phyloP scores from a whole-genome alignment of 37 sponge, comb jelly and placozoan species.

The Diacarnus erythraeanus region DNA sequence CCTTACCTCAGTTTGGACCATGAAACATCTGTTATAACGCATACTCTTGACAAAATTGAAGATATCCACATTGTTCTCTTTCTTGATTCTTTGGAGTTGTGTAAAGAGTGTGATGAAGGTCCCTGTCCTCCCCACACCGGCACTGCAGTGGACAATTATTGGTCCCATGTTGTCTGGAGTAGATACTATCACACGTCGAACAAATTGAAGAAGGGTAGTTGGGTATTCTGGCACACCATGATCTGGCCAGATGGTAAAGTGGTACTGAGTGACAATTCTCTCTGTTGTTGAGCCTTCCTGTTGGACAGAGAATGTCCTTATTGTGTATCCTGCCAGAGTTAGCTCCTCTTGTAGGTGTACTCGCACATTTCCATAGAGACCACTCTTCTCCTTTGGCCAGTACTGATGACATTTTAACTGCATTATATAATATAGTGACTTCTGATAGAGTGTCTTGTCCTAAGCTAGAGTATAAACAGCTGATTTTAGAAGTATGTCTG shows the following conservation, averaged over 20 bases:
- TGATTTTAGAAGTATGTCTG: too few species aligned
- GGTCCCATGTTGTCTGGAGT: slow-evolving; percentile 39
- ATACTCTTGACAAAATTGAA: slow-evolving; percentile 66
- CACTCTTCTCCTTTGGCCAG: slow-evolving; percentile 69
- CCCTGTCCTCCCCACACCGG: slow-evolving; percentile 88
- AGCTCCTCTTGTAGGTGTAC: slow-evolving; percentile 66
- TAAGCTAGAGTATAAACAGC: too few species aligned
- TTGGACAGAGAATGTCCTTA: slow-evolving; percentile 76
- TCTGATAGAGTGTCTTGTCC: too few species aligned
- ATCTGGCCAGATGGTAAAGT: slow-evolving; percentile 91
- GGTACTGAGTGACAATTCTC: slow-evolving; percentile 76
- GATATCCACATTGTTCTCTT: slow-evolving; percentile 62
- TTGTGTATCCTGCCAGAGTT: slow-evolving; percentile 72
- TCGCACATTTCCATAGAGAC: slow-evolving; percentile 43
- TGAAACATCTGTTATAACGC: slow-evolving; percentile 61
- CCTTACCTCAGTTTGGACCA: slow-evolving; percentile 89
- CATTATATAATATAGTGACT: neutral
- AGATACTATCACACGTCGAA: slow-evolving; percentile 46
- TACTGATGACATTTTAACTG: slow-evolving; percentile 87
- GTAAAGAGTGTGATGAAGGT: slow-evolving; percentile 69
- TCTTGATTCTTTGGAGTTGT: slow-evolving; percentile 57
- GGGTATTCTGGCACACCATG: slow-evolving; percentile 90
- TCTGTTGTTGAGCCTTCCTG: slow-evolving; percentile 45
- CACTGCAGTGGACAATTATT: slow-evolving; percentile 81
- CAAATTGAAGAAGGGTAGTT: slow-evolving; percentile 76